These are phyloP conservation scores for Perithous albicinctus DNA, from an alignment of 2,888 invertebrate species.

Conservation along the genomic window DNA sequence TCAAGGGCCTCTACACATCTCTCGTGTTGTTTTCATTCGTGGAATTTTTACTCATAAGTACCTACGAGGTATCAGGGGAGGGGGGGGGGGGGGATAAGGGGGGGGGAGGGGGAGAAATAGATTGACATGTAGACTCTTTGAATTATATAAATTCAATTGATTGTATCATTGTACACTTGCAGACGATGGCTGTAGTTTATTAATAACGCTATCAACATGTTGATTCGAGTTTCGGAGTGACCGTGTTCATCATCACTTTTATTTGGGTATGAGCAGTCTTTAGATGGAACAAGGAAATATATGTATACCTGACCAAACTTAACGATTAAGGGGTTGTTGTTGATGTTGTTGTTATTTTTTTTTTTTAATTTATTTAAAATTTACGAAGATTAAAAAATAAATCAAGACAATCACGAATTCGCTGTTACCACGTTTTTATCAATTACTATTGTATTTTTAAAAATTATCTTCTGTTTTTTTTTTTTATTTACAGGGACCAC, in stretches of 20 bases:
- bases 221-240: slow-evolving; percentile 42
- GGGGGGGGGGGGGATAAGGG: background rate
- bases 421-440: slow-evolving; percentile 45
- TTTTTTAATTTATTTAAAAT: slow-evolving; percentile 34
- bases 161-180: slow-evolving; percentile 74
- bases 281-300: slow-evolving; percentile 63
- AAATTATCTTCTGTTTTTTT: too few species aligned
- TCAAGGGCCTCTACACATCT: slow-evolving; percentile 44
- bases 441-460: slow-evolving; percentile 27
- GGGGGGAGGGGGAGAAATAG: slow-evolving; percentile 61
- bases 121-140: slow-evolving; percentile 74
- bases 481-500: slow-evolving; percentile 63
- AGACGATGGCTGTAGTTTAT: slow-evolving; percentile 65
- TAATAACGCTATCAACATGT: slow-evolving; percentile 47
- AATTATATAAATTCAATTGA: slow-evolving; percentile 74
- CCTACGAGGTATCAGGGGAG: slow-evolving; percentile 3
- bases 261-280: slow-evolving; percentile 69
- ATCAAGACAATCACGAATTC: slow-evolving; percentile 34
- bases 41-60: slow-evolving; percentile 41
- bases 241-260: slow-evolving; percentile 22
- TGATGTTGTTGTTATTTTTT: slow-evolving; percentile 31
- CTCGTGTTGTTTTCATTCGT: slow-evolving; percentile 29
- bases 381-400: slow-evolving; percentile 41
- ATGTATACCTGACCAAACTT: slow-evolving; percentile 47
- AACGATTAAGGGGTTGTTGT: slow-evolving; percentile 43